Conservation (phyloP, 2,888 invertebrate species). For the Acronicta psi region DNA sequence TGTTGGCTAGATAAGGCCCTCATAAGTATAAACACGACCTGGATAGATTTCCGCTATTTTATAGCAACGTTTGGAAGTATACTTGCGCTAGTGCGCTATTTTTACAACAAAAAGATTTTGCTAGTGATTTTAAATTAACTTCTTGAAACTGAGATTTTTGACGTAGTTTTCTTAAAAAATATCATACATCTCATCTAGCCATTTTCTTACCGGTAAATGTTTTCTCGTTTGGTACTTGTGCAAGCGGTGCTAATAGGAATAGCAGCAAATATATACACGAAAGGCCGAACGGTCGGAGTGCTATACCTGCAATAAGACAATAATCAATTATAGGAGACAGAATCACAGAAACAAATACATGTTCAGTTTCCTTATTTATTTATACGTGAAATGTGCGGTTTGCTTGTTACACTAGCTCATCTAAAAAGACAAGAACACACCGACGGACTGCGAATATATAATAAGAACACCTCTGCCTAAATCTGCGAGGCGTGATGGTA, state of each 20-base stretch:
- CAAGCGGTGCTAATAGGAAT: constrained; percentile 93
- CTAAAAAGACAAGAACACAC: too few species aligned
- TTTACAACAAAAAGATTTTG: too few species aligned
- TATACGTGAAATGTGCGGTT: too few species aligned
- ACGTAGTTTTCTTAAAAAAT: too few species aligned
- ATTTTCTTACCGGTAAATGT: constrained; percentile 89
- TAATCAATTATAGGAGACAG: constrained; percentile 5
- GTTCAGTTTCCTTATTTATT: background rate
- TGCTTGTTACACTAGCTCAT: too few species aligned
- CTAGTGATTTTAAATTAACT: too few species aligned
- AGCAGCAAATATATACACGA: constrained; percentile 94
- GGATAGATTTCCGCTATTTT: constrained; percentile 4
- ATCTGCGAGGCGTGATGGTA: too few species aligned
- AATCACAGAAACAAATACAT: background rate
- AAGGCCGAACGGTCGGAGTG: constrained; percentile 94
- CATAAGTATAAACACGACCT: constrained; percentile 21
- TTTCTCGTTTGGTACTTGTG: constrained; percentile 91
- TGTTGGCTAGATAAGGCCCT: constrained; percentile 23
- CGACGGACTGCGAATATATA: too few species aligned
- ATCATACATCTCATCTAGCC: background rate
- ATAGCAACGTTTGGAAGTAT: background rate
- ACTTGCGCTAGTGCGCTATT: too few species aligned
- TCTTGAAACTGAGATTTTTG: too few species aligned
- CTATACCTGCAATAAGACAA: constrained; percentile 91
- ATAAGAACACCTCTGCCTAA: too few species aligned